A percentile compares a stretch with the other conserved stretches of the same genome.
Evolutionary conservation across 2,888 invertebrate species (phyloP).

Genomic region (Hanleya hanleyi): DNA sequence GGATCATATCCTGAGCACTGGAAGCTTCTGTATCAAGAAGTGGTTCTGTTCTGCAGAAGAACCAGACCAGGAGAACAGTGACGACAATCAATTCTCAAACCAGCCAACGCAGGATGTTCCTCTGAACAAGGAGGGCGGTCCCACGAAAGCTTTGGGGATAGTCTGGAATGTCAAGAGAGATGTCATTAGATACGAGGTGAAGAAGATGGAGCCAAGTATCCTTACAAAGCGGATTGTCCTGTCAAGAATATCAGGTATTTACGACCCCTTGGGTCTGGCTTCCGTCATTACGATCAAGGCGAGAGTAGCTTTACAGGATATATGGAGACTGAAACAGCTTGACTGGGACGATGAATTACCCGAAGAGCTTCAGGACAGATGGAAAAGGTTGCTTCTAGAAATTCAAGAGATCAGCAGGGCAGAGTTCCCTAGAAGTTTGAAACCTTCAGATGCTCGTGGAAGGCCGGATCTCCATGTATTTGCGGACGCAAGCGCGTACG

Average conservation of each 20-base stretch:
- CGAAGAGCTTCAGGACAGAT: not conserved
- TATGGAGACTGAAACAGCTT: not conserved
- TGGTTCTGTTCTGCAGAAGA: slow-evolving; percentile 9
- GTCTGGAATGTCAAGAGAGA: not conserved
- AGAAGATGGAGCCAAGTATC: not conserved
- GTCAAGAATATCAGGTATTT: not conserved
- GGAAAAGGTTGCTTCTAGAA: not conserved
- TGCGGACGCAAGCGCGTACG: no score
- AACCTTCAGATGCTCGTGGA: not conserved
- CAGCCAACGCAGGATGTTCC: not conserved
- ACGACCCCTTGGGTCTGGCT: not conserved
- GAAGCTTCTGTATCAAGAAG: slow-evolving; percentile 15
- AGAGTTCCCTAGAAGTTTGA: slow-evolving; percentile 3
- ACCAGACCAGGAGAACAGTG: not conserved
- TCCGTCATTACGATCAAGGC: not conserved
- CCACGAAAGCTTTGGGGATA: not conserved
- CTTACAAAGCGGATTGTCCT: not conserved
- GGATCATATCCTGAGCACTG: slow-evolving; percentile 8
- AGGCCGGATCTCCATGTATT: no score
- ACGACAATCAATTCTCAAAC: not conserved
- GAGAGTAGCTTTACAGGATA: not conserved
- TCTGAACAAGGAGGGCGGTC: not conserved
- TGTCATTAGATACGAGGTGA: not conserved
- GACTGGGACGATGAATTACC: slow-evolving; percentile 2
- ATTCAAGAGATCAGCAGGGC: not conserved